Conservation (phyloP, 53 echinoderm and acorn worm species). For the Paelopatides confundens region DNA sequence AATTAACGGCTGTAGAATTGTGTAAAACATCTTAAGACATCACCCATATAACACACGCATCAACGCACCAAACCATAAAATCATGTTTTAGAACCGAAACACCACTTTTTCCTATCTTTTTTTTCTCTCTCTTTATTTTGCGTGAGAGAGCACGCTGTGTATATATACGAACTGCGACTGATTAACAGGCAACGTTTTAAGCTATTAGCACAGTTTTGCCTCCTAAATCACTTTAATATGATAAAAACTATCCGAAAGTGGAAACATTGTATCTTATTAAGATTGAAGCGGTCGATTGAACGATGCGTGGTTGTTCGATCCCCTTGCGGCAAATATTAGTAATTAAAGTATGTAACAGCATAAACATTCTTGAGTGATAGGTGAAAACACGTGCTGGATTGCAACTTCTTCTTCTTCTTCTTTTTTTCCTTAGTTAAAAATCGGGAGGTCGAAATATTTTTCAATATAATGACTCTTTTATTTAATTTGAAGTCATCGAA, state of each 20-base stretch:
- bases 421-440: not conserved
- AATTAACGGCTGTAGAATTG: not conserved
- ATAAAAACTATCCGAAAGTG: constrained; percentile 16
- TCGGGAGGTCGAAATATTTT: constrained; percentile 36
- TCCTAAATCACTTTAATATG: not conserved
- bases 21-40: not conserved
- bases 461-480: constrained; percentile 15
- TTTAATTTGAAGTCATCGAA: constrained; percentile 22
- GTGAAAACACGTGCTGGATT: constrained; percentile 37
- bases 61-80: constrained; percentile 1
- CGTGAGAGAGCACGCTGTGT: not conserved
- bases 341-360: not conserved
- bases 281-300: not conserved
- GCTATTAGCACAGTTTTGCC: constrained; percentile 41
- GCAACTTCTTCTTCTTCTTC: not conserved
- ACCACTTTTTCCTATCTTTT: not conserved
- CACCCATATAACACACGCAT: not conserved
- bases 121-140: not conserved
- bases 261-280: constrained; percentile 43
- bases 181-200: not conserved
- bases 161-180: not conserved
- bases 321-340: not conserved
- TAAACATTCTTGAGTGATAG: not conserved
- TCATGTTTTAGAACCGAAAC: not conserved
- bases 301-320: not conserved